Evolutionary conservation across 2,797 vertebrate species (phyloP), one percentile per base, ranked within the genome.

Genomic region (Coreius guichenoti): DNA sequence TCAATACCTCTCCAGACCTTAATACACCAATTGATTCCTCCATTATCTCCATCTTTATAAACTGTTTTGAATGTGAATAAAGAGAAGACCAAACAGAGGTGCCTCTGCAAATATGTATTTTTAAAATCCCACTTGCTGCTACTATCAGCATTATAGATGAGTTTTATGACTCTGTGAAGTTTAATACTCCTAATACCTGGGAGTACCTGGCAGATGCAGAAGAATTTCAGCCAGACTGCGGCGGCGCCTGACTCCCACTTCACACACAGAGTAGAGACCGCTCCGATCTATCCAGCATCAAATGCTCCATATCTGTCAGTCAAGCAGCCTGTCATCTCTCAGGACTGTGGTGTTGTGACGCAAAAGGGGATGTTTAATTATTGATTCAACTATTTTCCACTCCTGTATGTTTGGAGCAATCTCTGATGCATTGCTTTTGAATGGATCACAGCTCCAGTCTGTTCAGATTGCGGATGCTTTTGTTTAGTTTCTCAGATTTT

Each of bases 241-340:
- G 39, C 16, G 23, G 79, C 8, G 21, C 26, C 75, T 36, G 56
- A 63, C 73, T 78, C 82, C 74, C 74, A 43, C 74, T 45, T 43
- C 54, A 26, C 76, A 45, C 56, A 16, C 8, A n/a, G 33, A 63
- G 21, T 21, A 36, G 36, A 70, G 12, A 80, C 90, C 85, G 87
- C 3, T 29, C 26, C 3, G 26, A 65, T 31, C 29, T 65, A 65
- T 65, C 63, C 29, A 89, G 85, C 89, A 93, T 94, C 93, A 94
- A 94, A 93, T 90, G 93, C 90, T 93, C 93, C 90, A 92, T 88
- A 95, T 94, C 90, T 93, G 94, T 94, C 95, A 94, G 87, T 95
- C 94, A 95, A 90, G 29, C 16, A 87, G 90, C 87, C 91, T 90
- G 92, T 92, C 92, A 90, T 89, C 91, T 87, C 91, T 88, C 76